phyloP scores from a whole-genome alignment of 2,888 invertebrate species.

The Ametastegia equiseti region DNA sequence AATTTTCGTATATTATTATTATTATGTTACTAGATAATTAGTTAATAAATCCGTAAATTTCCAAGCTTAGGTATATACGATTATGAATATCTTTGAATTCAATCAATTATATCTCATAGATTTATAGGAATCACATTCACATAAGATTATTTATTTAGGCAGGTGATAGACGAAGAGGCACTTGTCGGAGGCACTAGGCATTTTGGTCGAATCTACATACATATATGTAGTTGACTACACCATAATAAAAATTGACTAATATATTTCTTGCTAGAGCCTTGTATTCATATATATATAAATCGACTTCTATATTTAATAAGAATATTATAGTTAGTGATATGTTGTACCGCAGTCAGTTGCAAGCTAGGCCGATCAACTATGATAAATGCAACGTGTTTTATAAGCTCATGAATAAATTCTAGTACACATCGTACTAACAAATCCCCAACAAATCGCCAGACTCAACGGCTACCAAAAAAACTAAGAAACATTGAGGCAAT shows the following conservation, averaged over 20 bases:
- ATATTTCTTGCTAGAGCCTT: background rate
- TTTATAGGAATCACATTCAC: slow-evolving; percentile 32
- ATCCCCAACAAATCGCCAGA: background rate
- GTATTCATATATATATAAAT: too few relatives aligned
- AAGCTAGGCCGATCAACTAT: background rate
- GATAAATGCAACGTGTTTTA: background rate
- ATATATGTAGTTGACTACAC: background rate
- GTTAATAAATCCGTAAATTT: background rate
- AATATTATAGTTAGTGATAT: slow-evolving; percentile 23
- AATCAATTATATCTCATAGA: background rate
- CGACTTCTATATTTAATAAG: slow-evolving; percentile 1
- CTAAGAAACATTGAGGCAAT: background rate
- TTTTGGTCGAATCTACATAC: slow-evolving; percentile 26
- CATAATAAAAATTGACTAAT: background rate
- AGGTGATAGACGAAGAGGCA: slow-evolving; percentile 21
- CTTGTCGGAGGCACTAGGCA: slow-evolving; percentile 35
- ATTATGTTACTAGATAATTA: background rate
- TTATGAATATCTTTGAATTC: background rate
- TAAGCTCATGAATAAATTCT: background rate
- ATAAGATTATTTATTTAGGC: background rate
- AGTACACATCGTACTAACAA: background rate
- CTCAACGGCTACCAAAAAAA: background rate
- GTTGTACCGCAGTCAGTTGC: background rate
- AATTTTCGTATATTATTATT: background rate
- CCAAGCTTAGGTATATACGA: background rate